These are phyloP conservation scores for Eugnorisma glareosa DNA, from an alignment of 2,888 invertebrate species.

Conservation along the genomic window DNA sequence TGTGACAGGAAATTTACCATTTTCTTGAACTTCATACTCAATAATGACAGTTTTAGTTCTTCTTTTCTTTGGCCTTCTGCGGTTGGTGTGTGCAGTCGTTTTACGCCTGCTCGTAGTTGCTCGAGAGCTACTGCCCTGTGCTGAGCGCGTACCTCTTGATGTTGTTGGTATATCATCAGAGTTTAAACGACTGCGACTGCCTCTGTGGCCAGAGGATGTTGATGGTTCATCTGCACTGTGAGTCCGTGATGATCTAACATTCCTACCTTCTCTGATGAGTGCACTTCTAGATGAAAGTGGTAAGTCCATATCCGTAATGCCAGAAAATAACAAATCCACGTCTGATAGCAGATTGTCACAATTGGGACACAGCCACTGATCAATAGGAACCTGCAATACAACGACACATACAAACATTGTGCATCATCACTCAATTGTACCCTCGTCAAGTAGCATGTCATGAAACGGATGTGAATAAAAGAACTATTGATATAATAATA, in stretches of 20 bases:
- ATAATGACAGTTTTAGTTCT: conserved; percentile 91
- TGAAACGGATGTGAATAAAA: too few species aligned
- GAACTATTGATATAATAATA: too few species aligned
- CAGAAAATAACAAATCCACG: conserved; percentile 86
- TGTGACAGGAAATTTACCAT: conserved; percentile 91
- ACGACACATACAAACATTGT: background rate
- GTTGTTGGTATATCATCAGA: conserved; percentile 68
- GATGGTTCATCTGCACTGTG: conserved; percentile 73
- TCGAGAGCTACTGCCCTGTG: conserved; percentile 45
- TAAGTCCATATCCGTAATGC: conserved; percentile 71
- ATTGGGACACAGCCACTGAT: conserved; percentile 97
- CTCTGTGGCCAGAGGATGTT: conserved; percentile 73
- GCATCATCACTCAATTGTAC: background rate
- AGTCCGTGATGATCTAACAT: conserved; percentile 59
- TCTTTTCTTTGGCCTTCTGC: conserved; percentile 80
- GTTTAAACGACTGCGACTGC: conserved; percentile 53
- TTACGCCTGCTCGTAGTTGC: conserved; percentile 63
- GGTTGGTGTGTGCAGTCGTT: conserved; percentile 67
- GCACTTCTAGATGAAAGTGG: conserved; percentile 50
- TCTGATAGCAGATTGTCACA: conserved; percentile 86
- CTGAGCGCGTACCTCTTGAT: conserved; percentile 60
- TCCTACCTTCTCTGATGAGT: conserved; percentile 47
- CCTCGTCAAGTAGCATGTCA: too few species aligned
- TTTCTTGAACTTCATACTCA: conserved; percentile 92
- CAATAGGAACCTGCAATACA: conserved; percentile 92